Percentiles rank a stretch among this genome's conserved stretches.
Conservation (phyloP, 1,140 invertebrate genomes). For the Acyrthosiphon pisum region DNA sequence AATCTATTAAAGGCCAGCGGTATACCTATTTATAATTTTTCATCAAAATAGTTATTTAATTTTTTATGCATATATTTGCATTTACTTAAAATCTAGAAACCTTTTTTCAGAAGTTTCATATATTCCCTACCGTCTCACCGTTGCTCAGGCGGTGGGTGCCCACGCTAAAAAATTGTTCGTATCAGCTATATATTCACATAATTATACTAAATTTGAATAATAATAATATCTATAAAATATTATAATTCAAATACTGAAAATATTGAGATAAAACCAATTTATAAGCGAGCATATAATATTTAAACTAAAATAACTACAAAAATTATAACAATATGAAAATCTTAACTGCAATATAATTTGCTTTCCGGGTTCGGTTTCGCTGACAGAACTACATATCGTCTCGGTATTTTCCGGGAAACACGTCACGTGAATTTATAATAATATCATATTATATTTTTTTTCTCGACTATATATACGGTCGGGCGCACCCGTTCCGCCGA, state of each 20-base stretch:
- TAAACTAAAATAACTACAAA: background rate
- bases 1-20: background rate
- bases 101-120: background rate
- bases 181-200: background rate
- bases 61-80: background rate
- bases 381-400: background rate
- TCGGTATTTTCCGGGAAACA: background rate
- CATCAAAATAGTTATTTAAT: background rate
- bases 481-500: background rate
- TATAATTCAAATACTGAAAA: background rate
- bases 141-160: background rate
- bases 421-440: background rate
- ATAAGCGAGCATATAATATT: too few relatives aligned
- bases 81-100: background rate
- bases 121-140: background rate
- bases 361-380: too few relatives aligned
- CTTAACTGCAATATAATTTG: background rate
- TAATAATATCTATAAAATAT: background rate
- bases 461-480: background rate
- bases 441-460: background rate
- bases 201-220: background rate
- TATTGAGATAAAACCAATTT: background rate
- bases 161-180: background rate
- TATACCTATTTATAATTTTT: background rate
- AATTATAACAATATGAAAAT: background rate